Evolutionary conservation across 2,113 vertebrate species (phyloP).

Genomic region (Anas platyrhynchos): DNA sequence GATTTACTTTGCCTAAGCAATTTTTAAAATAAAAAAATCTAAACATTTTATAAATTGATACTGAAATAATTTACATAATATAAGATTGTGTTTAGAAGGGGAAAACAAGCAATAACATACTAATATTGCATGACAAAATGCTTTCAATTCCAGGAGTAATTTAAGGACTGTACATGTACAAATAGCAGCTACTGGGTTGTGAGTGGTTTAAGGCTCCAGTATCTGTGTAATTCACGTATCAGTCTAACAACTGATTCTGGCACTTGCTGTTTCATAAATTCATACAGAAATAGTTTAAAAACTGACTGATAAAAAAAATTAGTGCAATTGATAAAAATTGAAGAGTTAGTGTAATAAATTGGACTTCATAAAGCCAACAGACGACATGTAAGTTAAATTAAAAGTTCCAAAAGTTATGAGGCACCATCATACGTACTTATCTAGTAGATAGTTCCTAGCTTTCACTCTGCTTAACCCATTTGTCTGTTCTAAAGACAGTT

Average conservation of each 20-base stretch:
- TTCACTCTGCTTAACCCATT: background rate
- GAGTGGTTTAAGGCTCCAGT: background rate
- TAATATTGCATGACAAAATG: background rate
- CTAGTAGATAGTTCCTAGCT: background rate
- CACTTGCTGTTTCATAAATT: background rate
- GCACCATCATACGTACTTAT: background rate
- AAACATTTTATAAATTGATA: background rate
- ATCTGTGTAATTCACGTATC: background rate
- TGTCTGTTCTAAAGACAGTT: background rate
- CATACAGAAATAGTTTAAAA: background rate
- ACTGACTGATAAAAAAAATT: background rate
- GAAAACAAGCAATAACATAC: background rate
- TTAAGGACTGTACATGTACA: background rate
- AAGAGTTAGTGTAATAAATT: background rate
- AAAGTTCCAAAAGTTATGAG: background rate
- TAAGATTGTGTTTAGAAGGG: background rate
- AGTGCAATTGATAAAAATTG: background rate
- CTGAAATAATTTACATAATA: background rate
- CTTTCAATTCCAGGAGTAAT: background rate
- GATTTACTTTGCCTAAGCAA: background rate
- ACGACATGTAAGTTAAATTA: background rate
- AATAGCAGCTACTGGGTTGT: background rate
- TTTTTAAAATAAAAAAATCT: background rate
- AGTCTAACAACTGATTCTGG: background rate
- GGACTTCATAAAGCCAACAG: background rate